phyloP scores from a whole-genome alignment of 2,113 vertebrate species.

The Eurypyga helias region DNA sequence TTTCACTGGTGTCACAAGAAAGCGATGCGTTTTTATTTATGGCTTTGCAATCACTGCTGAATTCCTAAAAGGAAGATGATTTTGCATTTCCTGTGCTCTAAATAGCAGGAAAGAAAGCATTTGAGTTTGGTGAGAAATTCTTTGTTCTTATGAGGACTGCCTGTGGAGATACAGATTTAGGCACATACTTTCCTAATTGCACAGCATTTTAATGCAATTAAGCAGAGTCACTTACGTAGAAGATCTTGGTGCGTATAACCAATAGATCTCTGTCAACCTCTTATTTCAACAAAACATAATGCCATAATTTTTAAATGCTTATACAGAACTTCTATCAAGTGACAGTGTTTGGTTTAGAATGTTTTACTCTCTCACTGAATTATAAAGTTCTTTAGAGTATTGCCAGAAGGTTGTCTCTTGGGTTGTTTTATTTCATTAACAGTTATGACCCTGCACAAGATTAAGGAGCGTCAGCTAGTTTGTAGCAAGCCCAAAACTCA shows the following conservation, averaged over 20 bases:
- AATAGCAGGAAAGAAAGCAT: neutral
- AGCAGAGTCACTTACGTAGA: neutral
- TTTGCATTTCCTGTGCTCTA: neutral
- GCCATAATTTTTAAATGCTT: neutral
- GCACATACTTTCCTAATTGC: neutral
- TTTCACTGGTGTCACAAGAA: neutral
- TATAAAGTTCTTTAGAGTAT: neutral
- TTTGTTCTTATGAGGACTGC: neutral
- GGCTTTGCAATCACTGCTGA: neutral
- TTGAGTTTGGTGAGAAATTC: neutral
- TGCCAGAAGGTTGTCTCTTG: neutral
- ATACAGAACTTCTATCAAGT: neutral
- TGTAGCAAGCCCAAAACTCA: neutral
- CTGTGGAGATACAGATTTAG: neutral
- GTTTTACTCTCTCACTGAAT: neutral
- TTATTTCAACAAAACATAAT: neutral
- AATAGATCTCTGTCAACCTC: neutral
- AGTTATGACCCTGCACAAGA: neutral
- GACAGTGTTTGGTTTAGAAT: neutral
- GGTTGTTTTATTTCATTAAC: neutral
- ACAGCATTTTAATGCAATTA: conserved; percentile 1
- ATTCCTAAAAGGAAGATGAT: neutral
- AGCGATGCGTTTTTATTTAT: neutral
- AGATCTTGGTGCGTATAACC: neutral
- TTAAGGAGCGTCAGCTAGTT: neutral